Evolutionary conservation across 2,888 invertebrate genomes (phyloP), one percentile per base, ranked within the genome.

Genomic region (Synanthedon formicaeformis): DNA sequence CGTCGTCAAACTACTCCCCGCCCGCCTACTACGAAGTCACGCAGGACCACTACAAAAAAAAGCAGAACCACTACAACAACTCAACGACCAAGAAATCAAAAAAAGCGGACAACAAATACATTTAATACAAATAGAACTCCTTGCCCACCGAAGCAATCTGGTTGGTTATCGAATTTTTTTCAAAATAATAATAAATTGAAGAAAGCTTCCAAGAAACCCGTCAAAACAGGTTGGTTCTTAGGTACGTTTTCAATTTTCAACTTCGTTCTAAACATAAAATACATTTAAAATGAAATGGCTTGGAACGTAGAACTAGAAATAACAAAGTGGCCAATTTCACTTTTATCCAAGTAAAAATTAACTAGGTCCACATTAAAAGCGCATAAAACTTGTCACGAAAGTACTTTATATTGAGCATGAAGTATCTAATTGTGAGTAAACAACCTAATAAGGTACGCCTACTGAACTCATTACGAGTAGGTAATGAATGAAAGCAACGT

Each of bases 161-260:
- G 75, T 41, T 85, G 78, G 79, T 51, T 85, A 34, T 71, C 83
- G 6, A 66, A 73, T 23, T 81, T 77, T 58, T 83, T 85, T 57
- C 65, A 75, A 57, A 67, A 70, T 18, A 67, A 70, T 18, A 75
- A 70, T 23, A 71, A 78, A 57, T 45, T 62, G 13, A 77, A 79
- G 54, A 80, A 70, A 55, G 59, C 69, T 10, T 61, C 72, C 0
- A 71, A 67, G 56, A 77, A 71, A 55, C 75, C 82, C 59, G 64
- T 58, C 55, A 79, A 78, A 67, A 63, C 82, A 78, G 80, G 79
- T 80, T 83, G 75, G 86, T 81, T 79, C 63, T 57, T 71, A 78
- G 78, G 79, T 81, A 70, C 60, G 78, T 79, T 60, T 55, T 10
- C 1, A 34, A 34, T 34, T 34, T 34, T 34, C 8, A 34, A 8